Base-by-base conservation (phyloP, 2,797 vertebrate species). In the Phataginus tetradactyla region DNA sequence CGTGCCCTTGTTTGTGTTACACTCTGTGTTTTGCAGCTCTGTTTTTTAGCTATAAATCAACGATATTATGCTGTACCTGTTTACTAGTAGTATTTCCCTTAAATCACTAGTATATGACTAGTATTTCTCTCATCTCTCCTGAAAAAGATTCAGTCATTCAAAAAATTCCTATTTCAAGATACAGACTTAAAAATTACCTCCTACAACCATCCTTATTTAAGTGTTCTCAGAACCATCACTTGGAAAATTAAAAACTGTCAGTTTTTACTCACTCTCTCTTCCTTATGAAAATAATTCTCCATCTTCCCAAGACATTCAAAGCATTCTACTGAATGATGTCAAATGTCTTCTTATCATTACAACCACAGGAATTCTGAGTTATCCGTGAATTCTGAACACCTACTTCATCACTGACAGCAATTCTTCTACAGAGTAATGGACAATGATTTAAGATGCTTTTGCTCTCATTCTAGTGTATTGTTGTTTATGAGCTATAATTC, bases 111-210 rank as follows among this genome's bases (percentile, higher is more conserved):
- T 45, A 9, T 45, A 45, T 45, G 42, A 45, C 42, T 45, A 45
- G 42, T 45, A 45, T 45, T 45, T 45, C 42, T 45, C n/a, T 21
- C 12, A 57, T 90, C 34, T 79, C 64, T 72, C 55, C 72, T 71
- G 23, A 34, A 79, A 86, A 91, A 79, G 13, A 55, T 37, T 51
- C 0, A 0, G 9, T 85, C 86, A 86, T 86, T 79, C 85, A 71
- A 90, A 64, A 93, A 83, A 51, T 51, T 64, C 15, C 27, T 86
- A 74, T 95, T 90, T 74, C 51, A 78, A 92, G 34, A 88, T 57
- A 89, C 0, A 63, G 63, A 71, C 18, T 92, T 88, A 77, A 63
- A 88, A 89, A 84, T 78, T 78, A 84, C 63, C 25, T 83, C 71
- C 78, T 55, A 95, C 42, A 55, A 45, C 6, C 23, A 61, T 83